phyloP scores from a whole-genome alignment of 2,113 vertebrate genomes.

The Plestiodon gilberti region DNA sequence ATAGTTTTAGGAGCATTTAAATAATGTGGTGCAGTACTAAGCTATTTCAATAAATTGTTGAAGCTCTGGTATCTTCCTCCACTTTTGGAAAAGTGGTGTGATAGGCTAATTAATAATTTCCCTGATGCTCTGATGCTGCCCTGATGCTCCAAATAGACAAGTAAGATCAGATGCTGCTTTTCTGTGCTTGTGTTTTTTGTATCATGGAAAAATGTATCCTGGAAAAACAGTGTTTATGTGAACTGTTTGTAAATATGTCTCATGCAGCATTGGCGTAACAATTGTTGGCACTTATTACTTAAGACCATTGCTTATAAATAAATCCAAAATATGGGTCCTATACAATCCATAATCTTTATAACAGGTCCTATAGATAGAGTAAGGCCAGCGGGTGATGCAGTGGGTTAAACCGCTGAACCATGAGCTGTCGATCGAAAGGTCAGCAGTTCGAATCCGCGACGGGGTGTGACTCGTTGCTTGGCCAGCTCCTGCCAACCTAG shows the following conservation, averaged over 20 bases:
- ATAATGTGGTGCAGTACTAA: background rate
- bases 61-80: background rate
- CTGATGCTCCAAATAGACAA: background rate
- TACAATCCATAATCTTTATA: background rate
- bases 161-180: conserved; percentile 23
- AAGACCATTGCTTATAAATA: background rate
- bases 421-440: too few relatives aligned
- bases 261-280: background rate
- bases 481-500: too few relatives aligned
- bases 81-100: background rate
- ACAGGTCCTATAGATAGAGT: too few relatives aligned
- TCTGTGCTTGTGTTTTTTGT: conserved; percentile 13
- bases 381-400: too few relatives aligned
- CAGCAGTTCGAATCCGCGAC: too few relatives aligned
- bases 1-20: background rate
- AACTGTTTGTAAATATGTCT: rapidly evolving
- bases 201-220: background rate
- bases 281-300: background rate
- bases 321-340: too few relatives aligned
- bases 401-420: too few relatives aligned
- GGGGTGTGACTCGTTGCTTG: too few relatives aligned
- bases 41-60: background rate
- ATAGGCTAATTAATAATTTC: conserved; percentile 21
- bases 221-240: background rate
- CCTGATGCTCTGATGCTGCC: conserved; percentile 22